Evolutionary conservation across 2,113 vertebrate genomes (phyloP).

Genomic region (Oriolus oriolus): DNA sequence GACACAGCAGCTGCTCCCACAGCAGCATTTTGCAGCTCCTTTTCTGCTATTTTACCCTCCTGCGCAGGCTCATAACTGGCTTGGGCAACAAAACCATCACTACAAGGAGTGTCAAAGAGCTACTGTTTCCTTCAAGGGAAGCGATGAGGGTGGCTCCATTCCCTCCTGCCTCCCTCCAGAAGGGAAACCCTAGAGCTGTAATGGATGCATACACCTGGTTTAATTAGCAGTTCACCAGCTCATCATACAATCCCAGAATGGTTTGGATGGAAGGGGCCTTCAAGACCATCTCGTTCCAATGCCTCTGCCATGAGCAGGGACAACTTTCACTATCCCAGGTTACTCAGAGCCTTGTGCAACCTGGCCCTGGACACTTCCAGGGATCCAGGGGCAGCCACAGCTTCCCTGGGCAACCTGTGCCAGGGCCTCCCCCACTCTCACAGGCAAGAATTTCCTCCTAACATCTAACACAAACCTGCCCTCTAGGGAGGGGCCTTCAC

Average conservation of each 20-base stretch:
- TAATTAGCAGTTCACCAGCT: background rate
- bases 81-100: background rate
- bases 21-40: background rate
- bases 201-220: background rate
- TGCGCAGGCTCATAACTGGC: background rate
- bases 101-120: background rate
- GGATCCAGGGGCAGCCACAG: background rate
- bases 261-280: background rate
- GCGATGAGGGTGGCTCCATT: fast-evolving
- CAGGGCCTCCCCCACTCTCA: fast-evolving
- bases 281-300: fast-evolving
- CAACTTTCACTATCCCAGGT: fast-evolving
- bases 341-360: fast-evolving
- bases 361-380: background rate
- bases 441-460: background rate
- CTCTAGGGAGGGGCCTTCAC: background rate
- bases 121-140: background rate
- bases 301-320: background rate
- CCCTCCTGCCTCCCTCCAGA: background rate
- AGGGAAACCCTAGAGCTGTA: background rate
- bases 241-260: background rate
- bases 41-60: background rate
- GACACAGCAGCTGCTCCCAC: background rate
- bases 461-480: too few species aligned
- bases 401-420: background rate